phyloP scores from a whole-genome alignment of 2,113 vertebrate species.

The Semnornis frantzii region DNA sequence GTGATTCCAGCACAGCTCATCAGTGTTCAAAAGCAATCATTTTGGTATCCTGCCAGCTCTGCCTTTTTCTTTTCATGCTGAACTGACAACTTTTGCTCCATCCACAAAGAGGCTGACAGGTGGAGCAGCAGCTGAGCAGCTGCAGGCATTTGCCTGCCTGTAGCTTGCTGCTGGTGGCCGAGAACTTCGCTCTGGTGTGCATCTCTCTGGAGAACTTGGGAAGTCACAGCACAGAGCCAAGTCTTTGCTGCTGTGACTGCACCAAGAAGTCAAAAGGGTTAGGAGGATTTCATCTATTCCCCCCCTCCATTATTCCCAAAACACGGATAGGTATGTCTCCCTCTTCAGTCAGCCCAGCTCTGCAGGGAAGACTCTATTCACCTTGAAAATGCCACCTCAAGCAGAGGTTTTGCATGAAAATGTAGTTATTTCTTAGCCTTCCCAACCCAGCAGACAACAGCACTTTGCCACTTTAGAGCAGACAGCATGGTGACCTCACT shows the following conservation, averaged over 20 bases:
- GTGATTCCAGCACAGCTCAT: constrained; percentile 12
- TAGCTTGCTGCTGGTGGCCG: not conserved
- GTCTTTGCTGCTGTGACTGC: not conserved
- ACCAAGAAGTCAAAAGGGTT: not conserved
- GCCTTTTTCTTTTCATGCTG: constrained; percentile 38
- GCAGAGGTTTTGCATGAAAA: not conserved
- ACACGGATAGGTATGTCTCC: not conserved
- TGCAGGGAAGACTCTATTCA: not conserved
- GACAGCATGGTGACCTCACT: not conserved
- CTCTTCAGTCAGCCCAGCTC: not conserved
- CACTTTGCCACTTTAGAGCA: not conserved
- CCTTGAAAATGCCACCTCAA: not conserved
- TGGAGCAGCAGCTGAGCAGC: constrained; percentile 63
- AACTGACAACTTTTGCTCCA: constrained; percentile 32
- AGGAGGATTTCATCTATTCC: not conserved
- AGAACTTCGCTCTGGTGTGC: not conserved
- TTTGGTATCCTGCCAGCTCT: not conserved
- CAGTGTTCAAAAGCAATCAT: constrained; percentile 22
- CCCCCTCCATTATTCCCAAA: not conserved
- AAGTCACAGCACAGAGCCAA: not conserved
- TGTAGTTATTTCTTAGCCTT: not conserved
- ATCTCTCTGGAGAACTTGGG: not conserved
- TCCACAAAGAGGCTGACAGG: constrained; percentile 43
- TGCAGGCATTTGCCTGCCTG: constrained; percentile 59
- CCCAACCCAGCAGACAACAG: not conserved